These are phyloP conservation scores for Ia io DNA, from an alignment of 2,113 vertebrate genomes.

Conservation along the genomic window DNA sequence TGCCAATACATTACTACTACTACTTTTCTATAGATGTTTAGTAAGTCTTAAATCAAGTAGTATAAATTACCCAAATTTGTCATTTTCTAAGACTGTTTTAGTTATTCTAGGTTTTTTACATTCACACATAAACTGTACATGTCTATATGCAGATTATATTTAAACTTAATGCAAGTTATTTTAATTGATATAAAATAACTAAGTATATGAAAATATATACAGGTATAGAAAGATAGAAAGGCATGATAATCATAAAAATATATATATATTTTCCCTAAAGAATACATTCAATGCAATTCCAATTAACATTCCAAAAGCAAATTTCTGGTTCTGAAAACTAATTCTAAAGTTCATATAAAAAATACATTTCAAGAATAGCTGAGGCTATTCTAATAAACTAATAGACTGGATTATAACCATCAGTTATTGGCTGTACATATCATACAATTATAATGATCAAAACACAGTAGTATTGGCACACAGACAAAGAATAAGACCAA, in stretches of 20 bases:
- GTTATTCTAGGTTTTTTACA: not conserved
- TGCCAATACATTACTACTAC: not conserved
- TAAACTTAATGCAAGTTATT: not conserved
- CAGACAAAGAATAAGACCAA: not conserved
- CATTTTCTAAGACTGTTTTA: not conserved
- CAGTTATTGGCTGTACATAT: too few species aligned
- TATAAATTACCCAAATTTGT: not conserved
- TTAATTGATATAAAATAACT: not conserved
- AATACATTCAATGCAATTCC: not conserved
- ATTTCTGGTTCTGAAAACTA: not conserved
- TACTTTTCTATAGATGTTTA: not conserved
- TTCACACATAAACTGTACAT: not conserved
- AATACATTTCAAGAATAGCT: not conserved
- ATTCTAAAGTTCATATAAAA: not conserved
- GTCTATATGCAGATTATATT: not conserved
- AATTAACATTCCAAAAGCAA: not conserved
- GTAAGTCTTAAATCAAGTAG: not conserved
- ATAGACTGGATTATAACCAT: too few species aligned
- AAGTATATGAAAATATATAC: not conserved
- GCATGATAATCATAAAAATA: not conserved
- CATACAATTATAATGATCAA: not conserved
- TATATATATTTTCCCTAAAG: not conserved
- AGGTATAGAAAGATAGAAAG: not conserved
- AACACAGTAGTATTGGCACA: not conserved
- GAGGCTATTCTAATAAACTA: not conserved